Percentiles rank a stretch among this genome's conserved stretches.
Conservation (phyloP, 2,888 invertebrate species). For the Eupithecia inturbata region DNA sequence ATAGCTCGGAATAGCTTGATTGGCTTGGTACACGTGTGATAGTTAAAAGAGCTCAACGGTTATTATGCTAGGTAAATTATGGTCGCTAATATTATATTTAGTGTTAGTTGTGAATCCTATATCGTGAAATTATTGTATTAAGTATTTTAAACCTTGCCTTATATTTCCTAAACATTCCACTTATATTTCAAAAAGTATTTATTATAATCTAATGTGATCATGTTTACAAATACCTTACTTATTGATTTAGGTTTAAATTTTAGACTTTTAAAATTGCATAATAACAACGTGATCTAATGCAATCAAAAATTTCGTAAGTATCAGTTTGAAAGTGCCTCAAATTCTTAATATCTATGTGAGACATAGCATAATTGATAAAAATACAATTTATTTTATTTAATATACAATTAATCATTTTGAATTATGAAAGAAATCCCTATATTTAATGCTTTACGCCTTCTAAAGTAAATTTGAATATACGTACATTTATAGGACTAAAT, state of each 20-base stretch:
- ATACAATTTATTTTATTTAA: constrained; percentile 52
- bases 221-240: constrained; percentile 27
- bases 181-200: constrained; percentile 42
- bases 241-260: constrained; percentile 31
- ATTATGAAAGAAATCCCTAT: constrained; percentile 21
- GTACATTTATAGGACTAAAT: neutral
- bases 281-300: constrained; percentile 30
- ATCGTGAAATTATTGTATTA: constrained; percentile 55
- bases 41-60: constrained; percentile 75
- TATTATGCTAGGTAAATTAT: constrained; percentile 60
- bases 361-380: constrained; percentile 55
- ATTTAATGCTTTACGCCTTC: constrained; percentile 25
- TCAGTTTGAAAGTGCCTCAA: constrained; percentile 54
- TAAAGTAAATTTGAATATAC: constrained; percentile 30
- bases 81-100: constrained; percentile 69
- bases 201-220: constrained; percentile 26
- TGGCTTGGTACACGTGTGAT: constrained; percentile 70
- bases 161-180: constrained; percentile 70
- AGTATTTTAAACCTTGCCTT: constrained; percentile 61
- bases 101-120: constrained; percentile 63
- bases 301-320: constrained; percentile 27
- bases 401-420: constrained; percentile 40
- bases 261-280: constrained; percentile 31
- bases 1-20: constrained; percentile 69
- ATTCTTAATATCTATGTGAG: constrained; percentile 51